Conservation (phyloP, 2,113 vertebrate genomes). For the Leptosomus discolor region DNA sequence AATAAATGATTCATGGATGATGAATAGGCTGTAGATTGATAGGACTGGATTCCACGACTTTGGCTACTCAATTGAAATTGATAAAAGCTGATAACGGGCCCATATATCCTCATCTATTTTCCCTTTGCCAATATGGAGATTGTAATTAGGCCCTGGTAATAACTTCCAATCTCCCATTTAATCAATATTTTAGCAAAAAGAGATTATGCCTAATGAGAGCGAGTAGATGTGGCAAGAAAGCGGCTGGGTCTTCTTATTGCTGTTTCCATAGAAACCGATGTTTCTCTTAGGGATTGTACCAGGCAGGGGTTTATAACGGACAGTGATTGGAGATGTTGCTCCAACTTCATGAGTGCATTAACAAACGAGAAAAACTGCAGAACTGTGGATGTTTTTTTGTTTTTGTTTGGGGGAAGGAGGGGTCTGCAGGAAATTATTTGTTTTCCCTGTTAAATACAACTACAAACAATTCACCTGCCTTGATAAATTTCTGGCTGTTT, state of each 20-base stretch:
- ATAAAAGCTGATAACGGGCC: conserved; percentile 86
- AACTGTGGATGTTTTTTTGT: background rate
- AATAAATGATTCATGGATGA: conserved; percentile 99
- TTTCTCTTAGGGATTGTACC: conserved; percentile 71
- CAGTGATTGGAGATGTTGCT: conserved; percentile 62
- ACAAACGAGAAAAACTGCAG: background rate
- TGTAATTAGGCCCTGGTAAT: conserved; percentile 92
- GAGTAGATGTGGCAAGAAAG: conserved; percentile 72
- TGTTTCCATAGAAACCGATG: conserved; percentile 83
- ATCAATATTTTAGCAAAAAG: conserved; percentile 93
- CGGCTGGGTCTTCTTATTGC: conserved; percentile 72
- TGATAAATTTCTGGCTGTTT: background rate
- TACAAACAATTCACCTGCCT: background rate
- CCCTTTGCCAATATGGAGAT: conserved; percentile 86
- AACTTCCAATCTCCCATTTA: conserved; percentile 87
- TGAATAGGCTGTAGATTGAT: conserved; percentile 93
- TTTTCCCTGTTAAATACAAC: background rate
- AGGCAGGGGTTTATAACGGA: conserved; percentile 55
- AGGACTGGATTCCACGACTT: conserved; percentile 85
- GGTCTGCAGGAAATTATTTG: background rate
- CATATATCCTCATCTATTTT: conserved; percentile 86
- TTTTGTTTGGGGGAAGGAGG: background rate
- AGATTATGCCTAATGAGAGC: conserved; percentile 82
- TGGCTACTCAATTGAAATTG: conserved; percentile 91
- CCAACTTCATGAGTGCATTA: conserved; percentile 56